Base-by-base conservation (phyloP, 2,113 vertebrate species). In the Odobenus rosmarus region DNA sequence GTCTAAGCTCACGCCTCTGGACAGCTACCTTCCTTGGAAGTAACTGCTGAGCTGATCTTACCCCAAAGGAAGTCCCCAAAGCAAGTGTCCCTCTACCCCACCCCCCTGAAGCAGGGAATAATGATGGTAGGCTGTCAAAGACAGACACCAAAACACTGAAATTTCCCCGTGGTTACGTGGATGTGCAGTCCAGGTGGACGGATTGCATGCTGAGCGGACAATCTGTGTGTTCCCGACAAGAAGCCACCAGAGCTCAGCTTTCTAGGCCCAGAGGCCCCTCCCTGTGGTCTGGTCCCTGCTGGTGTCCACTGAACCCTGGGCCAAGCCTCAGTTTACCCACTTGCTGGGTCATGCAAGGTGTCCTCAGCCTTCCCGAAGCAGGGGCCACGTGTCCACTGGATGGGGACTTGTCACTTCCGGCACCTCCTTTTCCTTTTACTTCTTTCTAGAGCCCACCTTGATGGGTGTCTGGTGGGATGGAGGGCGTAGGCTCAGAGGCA, bases 61-160 rank as follows among this genome's bases (percentile, higher is more conserved):
- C 49, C 26, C 26, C 28, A 14, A 7, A 24, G 24, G n/a, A 61
- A 31, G 18, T 7, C 55, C 42, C 57, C 72, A n/a, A 16, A 15
- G 39, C 39, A 18, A 24, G 28, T 0, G 19, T 2, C 28, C 21
- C 4, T 4, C 72, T 12, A 23, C 10, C 24, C 21, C 19, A 12
- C 7, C 9, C 14, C 18, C 15, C 74, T 9, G 16, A 36, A 28
- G 59, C 59, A 33, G 55, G 51, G 19, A 31, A 74, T 16, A 1
- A 0, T 11, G 3, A 0, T 11, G 8, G 36, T 12, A 7, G 14
- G 10, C 49, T 6, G 0, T 39, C 49, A 9, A 23, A 51, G 61
- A 36, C n/a, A 36, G 69, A 36, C n/a, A 1, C 19, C 18, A 10
- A 3, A 36, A 33, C 18, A 4, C 18, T 36, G 18, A 11, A 4